Evolutionary conservation across 2,113 vertebrate species (phyloP).

Genomic region (Ctenodactylus gundi): DNA sequence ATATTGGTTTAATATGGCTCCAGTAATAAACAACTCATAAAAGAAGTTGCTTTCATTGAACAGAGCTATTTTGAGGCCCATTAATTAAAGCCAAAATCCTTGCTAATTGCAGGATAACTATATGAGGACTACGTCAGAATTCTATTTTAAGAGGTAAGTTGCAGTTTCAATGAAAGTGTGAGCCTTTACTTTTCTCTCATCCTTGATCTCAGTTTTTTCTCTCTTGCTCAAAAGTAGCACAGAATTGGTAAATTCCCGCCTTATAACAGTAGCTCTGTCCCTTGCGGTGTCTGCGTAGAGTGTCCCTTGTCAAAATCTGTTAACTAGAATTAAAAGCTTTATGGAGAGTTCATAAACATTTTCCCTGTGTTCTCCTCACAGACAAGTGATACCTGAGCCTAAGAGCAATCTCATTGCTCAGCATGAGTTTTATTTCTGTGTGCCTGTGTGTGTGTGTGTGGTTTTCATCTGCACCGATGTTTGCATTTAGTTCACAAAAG

Average conservation of each 20-base stretch:
- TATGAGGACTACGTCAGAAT: constrained; percentile 29
- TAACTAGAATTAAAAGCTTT: constrained; percentile 73
- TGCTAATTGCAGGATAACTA: constrained; percentile 59
- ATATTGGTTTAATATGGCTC: not conserved
- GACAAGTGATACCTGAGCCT: constrained; percentile 58
- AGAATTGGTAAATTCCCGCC: constrained; percentile 71
- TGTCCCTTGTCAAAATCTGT: constrained; percentile 79
- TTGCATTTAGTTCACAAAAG: not conserved
- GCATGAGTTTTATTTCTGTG: not conserved
- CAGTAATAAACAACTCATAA: constrained; percentile 58
- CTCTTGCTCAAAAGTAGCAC: constrained; percentile 60
- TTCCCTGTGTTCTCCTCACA: constrained; percentile 44
- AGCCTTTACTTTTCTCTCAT: not conserved
- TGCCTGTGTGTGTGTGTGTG: not conserved
- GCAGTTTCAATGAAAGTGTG: constrained; percentile 78
- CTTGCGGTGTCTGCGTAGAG: constrained; percentile 62
- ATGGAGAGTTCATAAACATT: constrained; percentile 71
- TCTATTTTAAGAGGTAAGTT: constrained; percentile 77
- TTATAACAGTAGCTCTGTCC: constrained; percentile 66
- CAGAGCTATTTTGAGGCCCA: constrained; percentile 30
- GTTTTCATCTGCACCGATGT: not conserved
- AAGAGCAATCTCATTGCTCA: constrained; percentile 24
- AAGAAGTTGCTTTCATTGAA: constrained; percentile 17
- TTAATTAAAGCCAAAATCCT: constrained; percentile 75
- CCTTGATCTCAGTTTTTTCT: not conserved